These are phyloP conservation scores for Chrysocyon brachyurus DNA, from an alignment of 2,797 vertebrate genomes.

Conservation along the genomic window DNA sequence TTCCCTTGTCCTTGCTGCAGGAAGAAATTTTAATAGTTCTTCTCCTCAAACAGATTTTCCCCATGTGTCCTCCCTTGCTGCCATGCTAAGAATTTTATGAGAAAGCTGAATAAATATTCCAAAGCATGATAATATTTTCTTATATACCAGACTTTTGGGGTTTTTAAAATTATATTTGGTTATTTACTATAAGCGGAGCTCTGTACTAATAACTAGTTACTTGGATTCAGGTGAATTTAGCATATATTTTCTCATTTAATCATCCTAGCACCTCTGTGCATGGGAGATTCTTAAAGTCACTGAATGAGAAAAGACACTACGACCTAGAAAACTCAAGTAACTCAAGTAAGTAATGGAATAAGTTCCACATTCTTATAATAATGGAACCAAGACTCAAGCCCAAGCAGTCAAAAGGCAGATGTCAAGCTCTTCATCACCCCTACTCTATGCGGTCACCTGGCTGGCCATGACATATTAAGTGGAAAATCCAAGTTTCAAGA, in stretches of 20 bases:
- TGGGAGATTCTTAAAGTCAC: neutral
- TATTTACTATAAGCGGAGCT: neutral
- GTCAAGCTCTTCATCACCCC: neutral
- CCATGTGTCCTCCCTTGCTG: neutral
- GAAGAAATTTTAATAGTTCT: neutral
- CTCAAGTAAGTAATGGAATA: too few species aligned
- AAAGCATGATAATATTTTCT: slow-evolving; percentile 20
- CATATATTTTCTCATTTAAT: slow-evolving; percentile 21
- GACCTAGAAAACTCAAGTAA: neutral
- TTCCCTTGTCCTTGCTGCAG: neutral
- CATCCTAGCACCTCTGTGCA: neutral
- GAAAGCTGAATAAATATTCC: neutral
- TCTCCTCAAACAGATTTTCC: slow-evolving; percentile 20
- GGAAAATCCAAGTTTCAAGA: slow-evolving; percentile 24
- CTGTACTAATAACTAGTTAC: neutral
- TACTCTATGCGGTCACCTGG: neutral
- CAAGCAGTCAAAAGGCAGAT: neutral
- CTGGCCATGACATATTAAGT: neutral
- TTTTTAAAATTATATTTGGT: slow-evolving; percentile 28
- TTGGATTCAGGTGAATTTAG: slow-evolving; percentile 15
- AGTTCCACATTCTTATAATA: neutral
- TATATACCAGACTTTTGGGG: neutral
- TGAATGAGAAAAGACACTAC: neutral
- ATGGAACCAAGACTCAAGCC: neutral
- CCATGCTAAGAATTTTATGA: slow-evolving; percentile 34